Percentiles rank a stretch among this genome's conserved stretches.
These are phyloP conservation scores for Nixonia krombeini DNA, from an alignment of 1,140 invertebrate species.

Conservation along the genomic window DNA sequence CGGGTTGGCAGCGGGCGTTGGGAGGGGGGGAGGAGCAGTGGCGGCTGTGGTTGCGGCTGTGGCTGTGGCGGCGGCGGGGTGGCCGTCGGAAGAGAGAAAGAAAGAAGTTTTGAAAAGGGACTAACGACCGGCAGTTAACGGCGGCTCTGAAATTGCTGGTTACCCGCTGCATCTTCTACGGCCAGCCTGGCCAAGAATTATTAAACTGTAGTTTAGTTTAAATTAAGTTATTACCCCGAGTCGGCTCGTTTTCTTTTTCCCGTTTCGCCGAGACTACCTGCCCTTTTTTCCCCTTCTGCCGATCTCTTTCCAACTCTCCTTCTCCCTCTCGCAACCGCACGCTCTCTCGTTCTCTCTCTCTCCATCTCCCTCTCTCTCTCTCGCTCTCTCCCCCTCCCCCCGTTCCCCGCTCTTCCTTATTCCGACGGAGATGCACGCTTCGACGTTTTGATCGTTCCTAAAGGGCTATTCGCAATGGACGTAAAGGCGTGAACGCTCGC, in stretches of 20 bases:
- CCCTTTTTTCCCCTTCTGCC: constrained; percentile 33
- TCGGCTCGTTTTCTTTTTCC: constrained; percentile 63
- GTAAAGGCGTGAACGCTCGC: too few relatives aligned
- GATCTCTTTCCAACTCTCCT: constrained; percentile 8
- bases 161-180: constrained; percentile 68
- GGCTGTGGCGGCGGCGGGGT: constrained; percentile 13
- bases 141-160: constrained; percentile 73
- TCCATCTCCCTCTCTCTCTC: too few relatives aligned
- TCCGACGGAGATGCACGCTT: background rate
- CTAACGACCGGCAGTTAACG: constrained; percentile 74
- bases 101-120: constrained; percentile 73
- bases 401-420: constrained; percentile 25
- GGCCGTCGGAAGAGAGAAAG: constrained; percentile 54
- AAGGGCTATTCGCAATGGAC: background rate
- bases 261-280: constrained; percentile 56
- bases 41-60: too few relatives aligned
- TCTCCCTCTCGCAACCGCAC: background rate
- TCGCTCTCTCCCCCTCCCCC: too few relatives aligned
- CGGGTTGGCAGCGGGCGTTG: constrained; percentile 16
- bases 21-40: constrained; percentile 5
- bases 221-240: constrained; percentile 73
- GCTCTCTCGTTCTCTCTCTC: too few relatives aligned
- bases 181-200: constrained; percentile 69
- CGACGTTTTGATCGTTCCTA: constrained; percentile 10
- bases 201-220: constrained; percentile 74